Percentiles rank a stretch among this genome's conserved stretches.
phyloP scores from a whole-genome alignment of 2,113 vertebrate species.

The Hemicordylus capensis region DNA sequence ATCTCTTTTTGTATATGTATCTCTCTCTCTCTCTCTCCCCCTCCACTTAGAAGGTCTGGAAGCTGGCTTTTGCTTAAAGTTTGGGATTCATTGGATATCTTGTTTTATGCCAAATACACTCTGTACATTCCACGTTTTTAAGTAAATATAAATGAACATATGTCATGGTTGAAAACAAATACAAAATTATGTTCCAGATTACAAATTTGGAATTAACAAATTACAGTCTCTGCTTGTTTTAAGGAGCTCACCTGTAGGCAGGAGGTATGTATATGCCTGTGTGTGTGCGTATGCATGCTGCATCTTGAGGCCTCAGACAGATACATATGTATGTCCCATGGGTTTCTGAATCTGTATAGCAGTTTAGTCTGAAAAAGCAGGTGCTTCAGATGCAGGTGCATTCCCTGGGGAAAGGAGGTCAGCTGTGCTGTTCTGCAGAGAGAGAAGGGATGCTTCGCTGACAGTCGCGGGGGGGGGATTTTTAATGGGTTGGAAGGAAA shows the following conservation, averaged over 20 bases:
- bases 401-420: neutral
- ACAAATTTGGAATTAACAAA: too few species aligned
- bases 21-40: too few species aligned
- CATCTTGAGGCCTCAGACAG: neutral
- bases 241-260: neutral
- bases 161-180: too few species aligned
- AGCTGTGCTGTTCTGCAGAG: neutral
- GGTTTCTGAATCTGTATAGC: neutral
- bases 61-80: neutral
- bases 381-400: neutral
- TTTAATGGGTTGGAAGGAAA: conserved; percentile 20
- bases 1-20: too few species aligned
- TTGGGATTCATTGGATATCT: neutral
- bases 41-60: neutral
- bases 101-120: neutral
- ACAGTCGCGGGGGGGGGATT: neutral
- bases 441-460: neutral
- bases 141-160: too few species aligned
- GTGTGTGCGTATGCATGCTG: neutral
- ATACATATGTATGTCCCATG: neutral
- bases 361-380: neutral
- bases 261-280: neutral
- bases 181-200: too few species aligned
- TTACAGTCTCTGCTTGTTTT: too few species aligned
- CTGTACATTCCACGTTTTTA: too few species aligned